phyloP scores from a whole-genome alignment of 2,113 vertebrate species.

The Gallinago media region DNA sequence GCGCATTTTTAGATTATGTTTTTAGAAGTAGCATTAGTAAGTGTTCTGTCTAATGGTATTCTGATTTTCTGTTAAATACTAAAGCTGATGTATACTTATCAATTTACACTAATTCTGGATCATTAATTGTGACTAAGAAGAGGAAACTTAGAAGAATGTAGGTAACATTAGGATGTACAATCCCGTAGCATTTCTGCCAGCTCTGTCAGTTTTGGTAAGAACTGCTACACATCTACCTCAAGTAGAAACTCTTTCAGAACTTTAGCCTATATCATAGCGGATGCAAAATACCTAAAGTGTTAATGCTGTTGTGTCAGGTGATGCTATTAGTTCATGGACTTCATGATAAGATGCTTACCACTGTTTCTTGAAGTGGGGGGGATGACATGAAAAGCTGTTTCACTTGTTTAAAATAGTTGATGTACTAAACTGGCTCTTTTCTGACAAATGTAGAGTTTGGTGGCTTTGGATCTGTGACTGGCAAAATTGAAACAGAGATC shows the following conservation, averaged over 20 bases:
- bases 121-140: neutral
- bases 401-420: neutral
- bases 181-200: neutral
- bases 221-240: neutral
- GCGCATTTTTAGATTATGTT: neutral
- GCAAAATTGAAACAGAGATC: constrained; percentile 93
- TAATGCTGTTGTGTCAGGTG: neutral
- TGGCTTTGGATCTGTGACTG: constrained; percentile 93
- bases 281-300: neutral
- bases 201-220: neutral
- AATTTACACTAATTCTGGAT: neutral
- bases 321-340: neutral
- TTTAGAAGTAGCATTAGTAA: neutral
- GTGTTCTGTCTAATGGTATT: neutral
- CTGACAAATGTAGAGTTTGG: constrained; percentile 83
- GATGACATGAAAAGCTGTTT: neutral
- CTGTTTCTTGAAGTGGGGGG: neutral
- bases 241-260: neutral
- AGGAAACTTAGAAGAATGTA: neutral
- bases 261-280: neutral
- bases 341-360: neutral
- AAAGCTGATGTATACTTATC: rapidly evolving
- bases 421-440: neutral
- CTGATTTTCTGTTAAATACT: neutral
- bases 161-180: neutral